Conservation (phyloP, 30 jellyfish, hydroid and myxozoan genomes). For the Calvadosia cruxmelitensis region DNA sequence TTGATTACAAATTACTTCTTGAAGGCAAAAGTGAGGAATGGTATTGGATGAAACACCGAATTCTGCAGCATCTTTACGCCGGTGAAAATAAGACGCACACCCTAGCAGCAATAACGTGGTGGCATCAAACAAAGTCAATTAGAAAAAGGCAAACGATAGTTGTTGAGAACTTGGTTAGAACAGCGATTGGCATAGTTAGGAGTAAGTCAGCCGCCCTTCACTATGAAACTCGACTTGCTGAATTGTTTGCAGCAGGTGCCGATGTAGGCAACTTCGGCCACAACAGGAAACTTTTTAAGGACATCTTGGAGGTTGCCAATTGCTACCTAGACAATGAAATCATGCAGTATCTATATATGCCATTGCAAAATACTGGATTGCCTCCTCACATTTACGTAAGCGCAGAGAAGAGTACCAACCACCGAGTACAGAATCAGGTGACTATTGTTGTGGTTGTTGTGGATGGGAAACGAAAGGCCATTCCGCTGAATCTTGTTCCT, state of each 20-base stretch:
- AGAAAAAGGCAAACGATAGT: neutral
- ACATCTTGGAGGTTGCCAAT: slow-evolving; percentile 9
- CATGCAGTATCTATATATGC: neutral
- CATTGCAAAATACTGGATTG: slow-evolving; percentile 27
- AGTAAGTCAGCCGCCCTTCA: slow-evolving; percentile 9
- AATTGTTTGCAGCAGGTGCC: slow-evolving; percentile 8
- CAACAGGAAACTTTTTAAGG: slow-evolving; percentile 8
- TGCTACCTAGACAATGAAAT: slow-evolving; percentile 4
- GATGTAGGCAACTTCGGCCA: slow-evolving; percentile 19
- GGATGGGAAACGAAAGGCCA: slow-evolving; percentile 3
- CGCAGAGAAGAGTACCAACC: slow-evolving; percentile 20
- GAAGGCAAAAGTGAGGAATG: neutral
- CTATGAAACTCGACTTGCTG: slow-evolving; percentile 14
- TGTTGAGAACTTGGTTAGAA: slow-evolving; percentile 3
- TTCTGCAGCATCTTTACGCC: neutral
- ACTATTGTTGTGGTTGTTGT: slow-evolving; percentile 7
- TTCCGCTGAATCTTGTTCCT: slow-evolving; percentile 7
- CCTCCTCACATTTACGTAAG: slow-evolving; percentile 25
- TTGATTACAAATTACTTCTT: too few relatives aligned
- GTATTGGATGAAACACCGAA: neutral
- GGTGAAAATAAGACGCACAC: neutral
- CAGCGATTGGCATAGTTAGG: slow-evolving; percentile 3
- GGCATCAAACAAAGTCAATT: too few relatives aligned
- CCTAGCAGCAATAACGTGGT: neutral
- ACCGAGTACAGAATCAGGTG: slow-evolving; percentile 8